A percentile compares a stretch with the other conserved stretches of the same genome.
Evolutionary conservation across 2,113 vertebrate species (phyloP).

Genomic region (Stomatorhinus ivindoensis): DNA sequence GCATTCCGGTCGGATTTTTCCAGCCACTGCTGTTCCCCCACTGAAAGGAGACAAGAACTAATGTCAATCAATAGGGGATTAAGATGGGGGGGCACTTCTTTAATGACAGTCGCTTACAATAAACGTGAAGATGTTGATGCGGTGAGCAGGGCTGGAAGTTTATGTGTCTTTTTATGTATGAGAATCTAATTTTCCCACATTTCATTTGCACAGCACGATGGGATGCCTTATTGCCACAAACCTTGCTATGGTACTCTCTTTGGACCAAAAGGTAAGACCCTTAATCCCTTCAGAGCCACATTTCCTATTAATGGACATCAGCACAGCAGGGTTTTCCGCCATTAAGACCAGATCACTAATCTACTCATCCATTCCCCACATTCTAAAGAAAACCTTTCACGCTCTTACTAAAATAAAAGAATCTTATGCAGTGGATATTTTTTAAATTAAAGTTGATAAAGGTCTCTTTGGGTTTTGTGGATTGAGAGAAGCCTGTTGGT

Average conservation of each 20-base stretch:
- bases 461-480: not conserved
- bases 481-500: not conserved
- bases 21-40: not conserved
- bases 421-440: not conserved
- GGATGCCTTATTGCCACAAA: constrained; percentile 63
- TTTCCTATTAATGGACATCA: not conserved
- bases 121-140: not conserved
- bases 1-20: not conserved
- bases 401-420: not conserved
- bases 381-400: not conserved
- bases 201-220: constrained; percentile 52
- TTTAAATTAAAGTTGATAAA: not conserved
- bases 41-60: not conserved
- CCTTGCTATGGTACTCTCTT: constrained; percentile 65
- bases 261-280: constrained; percentile 57
- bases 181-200: not conserved
- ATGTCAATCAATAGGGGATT: not conserved
- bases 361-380: not conserved
- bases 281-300: not conserved
- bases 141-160: not conserved
- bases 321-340: too few relatives aligned
- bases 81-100: not conserved
- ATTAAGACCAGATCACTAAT: not conserved
- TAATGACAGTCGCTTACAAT: not conserved
- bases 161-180: not conserved